These are phyloP conservation scores for Arctia plantaginis DNA, from an alignment of 2,888 invertebrate genomes.

Conservation along the genomic window DNA sequence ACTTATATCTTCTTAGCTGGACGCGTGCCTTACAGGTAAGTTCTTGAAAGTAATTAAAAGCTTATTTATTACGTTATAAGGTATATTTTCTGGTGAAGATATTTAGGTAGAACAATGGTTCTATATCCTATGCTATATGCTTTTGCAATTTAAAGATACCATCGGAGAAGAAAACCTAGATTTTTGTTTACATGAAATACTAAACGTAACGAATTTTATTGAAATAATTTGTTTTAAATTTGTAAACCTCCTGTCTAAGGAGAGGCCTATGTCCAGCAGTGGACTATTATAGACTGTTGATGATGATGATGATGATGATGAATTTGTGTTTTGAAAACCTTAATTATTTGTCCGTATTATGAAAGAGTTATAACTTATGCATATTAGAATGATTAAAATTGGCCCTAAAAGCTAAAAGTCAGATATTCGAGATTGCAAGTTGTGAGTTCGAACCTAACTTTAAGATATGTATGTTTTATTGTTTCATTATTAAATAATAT, in stretches of 20 bases:
- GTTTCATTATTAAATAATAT: too few species aligned
- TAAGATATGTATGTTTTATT: too few species aligned
- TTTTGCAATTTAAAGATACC: neutral
- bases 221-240: neutral
- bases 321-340: neutral
- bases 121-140: neutral
- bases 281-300: too few species aligned
- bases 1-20: constrained; percentile 87
- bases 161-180: neutral
- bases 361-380: neutral
- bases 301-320: too few species aligned
- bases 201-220: neutral
- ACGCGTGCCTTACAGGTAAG: constrained; percentile 85
- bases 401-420: neutral
- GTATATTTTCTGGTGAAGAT: neutral
- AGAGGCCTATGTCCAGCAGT: too few species aligned
- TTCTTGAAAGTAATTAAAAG: neutral
- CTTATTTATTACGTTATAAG: neutral
- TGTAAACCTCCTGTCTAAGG: too few species aligned
- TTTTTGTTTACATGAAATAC: neutral
- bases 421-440: neutral
- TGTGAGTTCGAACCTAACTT: neutral
- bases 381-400: neutral
- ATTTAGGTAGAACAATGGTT: neutral
- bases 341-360: neutral